A percentile compares a stretch with the other conserved stretches of the same genome.
Conservation (phyloP, 2,888 invertebrate genomes). For the Falcaria lacertinaria region DNA sequence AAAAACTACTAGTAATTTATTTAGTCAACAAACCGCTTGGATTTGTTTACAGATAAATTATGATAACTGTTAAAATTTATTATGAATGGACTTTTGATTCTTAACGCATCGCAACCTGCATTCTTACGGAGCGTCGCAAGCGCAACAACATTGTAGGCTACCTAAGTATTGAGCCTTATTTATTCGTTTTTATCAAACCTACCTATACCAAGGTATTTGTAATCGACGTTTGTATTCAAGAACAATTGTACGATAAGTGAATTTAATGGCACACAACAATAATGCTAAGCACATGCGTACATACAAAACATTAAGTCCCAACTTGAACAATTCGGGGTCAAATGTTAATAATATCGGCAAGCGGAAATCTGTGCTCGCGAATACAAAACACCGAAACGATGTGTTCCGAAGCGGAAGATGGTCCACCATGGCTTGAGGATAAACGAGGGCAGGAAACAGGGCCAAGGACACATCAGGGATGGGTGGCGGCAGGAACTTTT, state of each 20-base stretch:
- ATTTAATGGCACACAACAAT: neutral
- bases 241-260: slow-evolving; percentile 1
- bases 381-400: slow-evolving; percentile 62
- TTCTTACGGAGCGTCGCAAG: neutral
- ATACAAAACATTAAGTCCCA: slow-evolving; percentile 1
- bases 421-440: slow-evolving; percentile 47
- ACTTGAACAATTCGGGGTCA: slow-evolving; percentile 59
- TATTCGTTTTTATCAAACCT: neutral
- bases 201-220: slow-evolving; percentile 1
- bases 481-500: neutral
- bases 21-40: neutral
- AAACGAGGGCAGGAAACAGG: slow-evolving; percentile 34
- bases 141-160: neutral
- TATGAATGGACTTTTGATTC: neutral
- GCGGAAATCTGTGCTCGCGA: slow-evolving; percentile 67
- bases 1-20: too few relatives aligned
- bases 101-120: neutral
- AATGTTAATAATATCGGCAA: slow-evolving; percentile 72
- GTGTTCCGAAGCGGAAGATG: slow-evolving; percentile 53
- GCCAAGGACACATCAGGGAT: slow-evolving; percentile 38
- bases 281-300: neutral
- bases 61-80: neutral
- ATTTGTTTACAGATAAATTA: neutral
- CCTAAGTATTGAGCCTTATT: neutral
- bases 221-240: neutral